phyloP scores from a whole-genome alignment of 1,140 invertebrate genomes.

The Venustaconcha ellipsiformis region DNA sequence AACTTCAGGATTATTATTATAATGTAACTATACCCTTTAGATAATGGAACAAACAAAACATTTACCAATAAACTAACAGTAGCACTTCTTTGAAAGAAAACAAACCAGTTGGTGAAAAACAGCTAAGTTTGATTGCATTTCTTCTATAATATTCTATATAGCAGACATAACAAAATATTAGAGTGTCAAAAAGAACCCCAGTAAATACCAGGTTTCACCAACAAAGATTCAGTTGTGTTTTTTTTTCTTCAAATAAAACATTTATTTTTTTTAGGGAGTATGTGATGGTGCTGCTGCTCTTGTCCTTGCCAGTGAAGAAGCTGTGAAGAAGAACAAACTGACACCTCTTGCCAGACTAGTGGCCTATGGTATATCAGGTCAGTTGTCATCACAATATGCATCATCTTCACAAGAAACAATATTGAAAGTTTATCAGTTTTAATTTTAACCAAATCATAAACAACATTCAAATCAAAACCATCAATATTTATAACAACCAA shows the following conservation, averaged over 20 bases:
- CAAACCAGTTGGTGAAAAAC: no score
- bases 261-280: constrained; percentile 79
- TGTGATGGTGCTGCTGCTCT: constrained; percentile 96
- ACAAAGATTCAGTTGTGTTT: background rate
- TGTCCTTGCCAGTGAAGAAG: constrained; percentile 90
- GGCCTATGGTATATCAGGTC: constrained; percentile 70
- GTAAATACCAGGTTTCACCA: background rate
- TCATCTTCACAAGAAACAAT: no score
- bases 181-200: background rate
- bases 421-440: background rate
- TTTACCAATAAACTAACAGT: no score
- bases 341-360: constrained; percentile 74
- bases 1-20: no score
- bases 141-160: no score
- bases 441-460: background rate
- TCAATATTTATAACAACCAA: no score
- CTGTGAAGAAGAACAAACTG: constrained; percentile 83
- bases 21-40: no score
- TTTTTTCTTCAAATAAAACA: background rate
- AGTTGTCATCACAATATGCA: background rate
- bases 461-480: no score
- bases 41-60: no score
- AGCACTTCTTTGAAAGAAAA: no score
- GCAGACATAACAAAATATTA: no score
- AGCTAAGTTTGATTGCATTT: no score